A percentile compares a stretch with the other conserved stretches of the same genome.
Evolutionary conservation across 2,113 vertebrate species (phyloP).

Genomic region (Pao palembangensis): DNA sequence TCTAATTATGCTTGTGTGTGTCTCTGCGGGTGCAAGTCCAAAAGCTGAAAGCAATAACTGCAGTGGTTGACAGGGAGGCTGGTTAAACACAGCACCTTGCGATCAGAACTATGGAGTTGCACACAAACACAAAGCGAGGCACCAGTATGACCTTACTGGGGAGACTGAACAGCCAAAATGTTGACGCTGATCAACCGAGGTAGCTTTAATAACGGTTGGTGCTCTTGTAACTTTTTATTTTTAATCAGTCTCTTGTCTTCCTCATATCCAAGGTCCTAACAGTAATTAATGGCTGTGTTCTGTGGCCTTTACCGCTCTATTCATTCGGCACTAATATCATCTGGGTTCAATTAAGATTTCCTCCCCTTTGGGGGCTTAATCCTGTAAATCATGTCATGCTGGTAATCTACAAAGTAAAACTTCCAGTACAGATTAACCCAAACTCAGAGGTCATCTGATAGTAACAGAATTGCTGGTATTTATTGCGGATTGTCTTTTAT

Average conservation of each 20-base stretch:
- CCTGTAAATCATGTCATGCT: slow-evolving; percentile 20
- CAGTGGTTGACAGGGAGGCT: slow-evolving; percentile 24
- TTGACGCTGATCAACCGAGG: background rate
- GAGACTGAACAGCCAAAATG: slow-evolving; percentile 44
- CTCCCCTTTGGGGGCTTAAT: slow-evolving; percentile 16
- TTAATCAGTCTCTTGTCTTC: background rate
- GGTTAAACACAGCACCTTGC: slow-evolving; percentile 46
- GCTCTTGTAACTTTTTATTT: background rate
- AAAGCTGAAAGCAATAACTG: slow-evolving; percentile 47
- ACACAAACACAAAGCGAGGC: slow-evolving; percentile 11
- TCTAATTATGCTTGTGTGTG: slow-evolving; percentile 11
- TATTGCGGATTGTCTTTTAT: background rate
- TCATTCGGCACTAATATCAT: slow-evolving; percentile 19
- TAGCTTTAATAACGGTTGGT: background rate
- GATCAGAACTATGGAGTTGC: slow-evolving; percentile 31
- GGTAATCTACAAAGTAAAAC: slow-evolving; percentile 16
- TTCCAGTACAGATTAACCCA: background rate
- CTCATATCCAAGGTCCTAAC: background rate
- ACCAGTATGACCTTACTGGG: slow-evolving; percentile 41
- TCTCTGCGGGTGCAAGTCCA: slow-evolving; percentile 8
- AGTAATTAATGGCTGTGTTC: slow-evolving; percentile 33
- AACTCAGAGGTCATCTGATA: slow-evolving; percentile 18
- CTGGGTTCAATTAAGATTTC: slow-evolving; percentile 1
- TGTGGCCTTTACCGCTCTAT: slow-evolving; percentile 16
- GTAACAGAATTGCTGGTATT: background rate